Base-by-base conservation (phyloP, 2,888 invertebrate species). In the Acanthopleura granulata region DNA sequence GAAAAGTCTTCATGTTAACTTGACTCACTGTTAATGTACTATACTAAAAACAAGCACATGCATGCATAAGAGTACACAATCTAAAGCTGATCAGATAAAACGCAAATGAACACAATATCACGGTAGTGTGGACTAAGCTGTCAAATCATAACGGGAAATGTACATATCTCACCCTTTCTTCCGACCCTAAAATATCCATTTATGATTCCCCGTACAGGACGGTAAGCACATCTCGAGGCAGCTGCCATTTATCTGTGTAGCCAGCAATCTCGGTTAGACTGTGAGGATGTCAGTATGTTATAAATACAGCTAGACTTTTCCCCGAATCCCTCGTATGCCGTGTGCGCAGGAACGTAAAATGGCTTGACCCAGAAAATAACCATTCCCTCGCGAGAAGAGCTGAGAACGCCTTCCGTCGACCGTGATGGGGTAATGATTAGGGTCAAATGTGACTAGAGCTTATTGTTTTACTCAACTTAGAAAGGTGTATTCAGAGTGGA, bases 161-260 rank as follows among this genome's bases (percentile, higher is more conserved):
- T 57, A 57, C 22, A 57, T 6, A 22, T 18, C 22, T 57, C 22
- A 57, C 57, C 57, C 22, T 57, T 57, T 57, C n/a, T 57, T 57
- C 57, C 57, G 22, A 18, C 57, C 22, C 57, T 57, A 57, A 57
- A 57, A 57, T 57, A 57, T 57, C 57, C 57, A 57, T n/a, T n/a
- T 57, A 57, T 57, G 22, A 57, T 18, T 57, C 57, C 57, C 18
- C 57, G 57, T 3, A 57, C 57, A 9, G 18, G 57, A 12, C 57
- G 6, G 22, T 57, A 57, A n/a, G n/a, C 57, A 57, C 57, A 57
- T n/a, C 57, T 18, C 18, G 57, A 57, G 22, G 57, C 57, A 57
- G 57, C 57, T 57, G 57, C 57, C 57, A 57, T 57, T 57, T 57
- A 57, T 57, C 18, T 57, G 57, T 57, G 3, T 40, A 40, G 3